Base-by-base conservation (phyloP, 2,888 invertebrate genomes). In the Ptychoptera contaminata region DNA sequence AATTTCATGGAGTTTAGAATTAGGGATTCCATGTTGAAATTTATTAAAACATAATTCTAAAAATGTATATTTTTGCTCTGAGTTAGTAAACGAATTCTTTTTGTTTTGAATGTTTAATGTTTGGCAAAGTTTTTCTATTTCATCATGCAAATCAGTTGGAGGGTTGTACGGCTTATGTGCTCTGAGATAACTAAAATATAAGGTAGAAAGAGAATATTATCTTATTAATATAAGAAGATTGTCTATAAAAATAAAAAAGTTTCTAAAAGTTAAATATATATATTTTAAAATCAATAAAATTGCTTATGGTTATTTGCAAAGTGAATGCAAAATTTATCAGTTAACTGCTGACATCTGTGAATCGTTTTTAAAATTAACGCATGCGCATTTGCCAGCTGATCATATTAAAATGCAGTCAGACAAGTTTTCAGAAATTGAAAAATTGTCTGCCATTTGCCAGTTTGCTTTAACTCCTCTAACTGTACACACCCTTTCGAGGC, bases 21-120 rank as follows among this genome's bases (percentile, higher is more conserved):
- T 93, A 0, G 92, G 88, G 10, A 94, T 74, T 48, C 72, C 61
- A 60, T 92, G 81, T 8, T 80, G 68, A 48, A 92, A 81, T 59
- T 79, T 75, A 38, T 76, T 67, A 50, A 69, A 76, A 55, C 86
- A 85, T 7, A 75, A 73, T 31, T 73, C 70, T 4, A 93, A 67
- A 8, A 93, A 65, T 31, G 72, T 65, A 59, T 76, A 88, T 61
- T 85, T 82, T 16, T 61, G 58, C 2, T 48, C 55, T 4, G 59
- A 45, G 31, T 54, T 55, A 1, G 47, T 47, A 5, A 62, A 42
- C 37, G 47, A 51, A n/a, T 56, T 53, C 0, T 45, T 43, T 9
- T 68, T 58, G 10, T 69, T 65, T 1, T 71, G 58, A 5, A 77
- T 53, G 10, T 76, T 75, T 48, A 77, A 62, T 2, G 63, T 58